Evolutionary conservation across 2,888 invertebrate species (phyloP).

Genomic region (Holacanthella duospinosa): DNA sequence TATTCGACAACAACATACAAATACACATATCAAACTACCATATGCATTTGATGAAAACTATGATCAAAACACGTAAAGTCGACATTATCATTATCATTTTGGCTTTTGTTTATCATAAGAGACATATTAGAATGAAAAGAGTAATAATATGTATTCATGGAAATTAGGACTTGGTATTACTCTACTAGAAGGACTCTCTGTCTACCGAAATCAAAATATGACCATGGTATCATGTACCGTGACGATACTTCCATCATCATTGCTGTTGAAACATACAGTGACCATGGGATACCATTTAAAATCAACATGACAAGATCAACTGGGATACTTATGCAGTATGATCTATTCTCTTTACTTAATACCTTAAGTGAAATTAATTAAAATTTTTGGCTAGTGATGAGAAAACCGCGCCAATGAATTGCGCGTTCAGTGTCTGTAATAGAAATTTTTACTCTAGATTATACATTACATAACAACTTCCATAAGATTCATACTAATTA

Average conservation of each 20-base stretch:
- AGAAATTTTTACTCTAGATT: too few relatives aligned
- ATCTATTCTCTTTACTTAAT: background rate
- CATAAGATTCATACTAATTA: too few relatives aligned
- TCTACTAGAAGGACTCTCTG: background rate
- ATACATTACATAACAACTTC: too few relatives aligned
- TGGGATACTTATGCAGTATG: background rate
- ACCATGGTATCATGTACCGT: background rate
- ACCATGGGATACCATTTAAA: background rate
- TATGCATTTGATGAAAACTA: background rate
- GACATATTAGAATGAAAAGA: background rate
- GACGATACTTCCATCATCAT: background rate
- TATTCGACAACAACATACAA: background rate
- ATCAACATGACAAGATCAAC: background rate
- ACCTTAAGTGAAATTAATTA: background rate
- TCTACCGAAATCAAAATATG: background rate
- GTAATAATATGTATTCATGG: background rate
- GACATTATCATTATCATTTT: background rate
- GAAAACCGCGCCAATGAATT: too few relatives aligned
- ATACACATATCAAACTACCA: background rate
- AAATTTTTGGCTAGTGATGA: too few relatives aligned
- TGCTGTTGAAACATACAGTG: background rate
- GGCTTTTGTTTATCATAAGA: background rate
- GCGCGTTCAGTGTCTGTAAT: too few relatives aligned
- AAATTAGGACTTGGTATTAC: conserved; percentile 7
- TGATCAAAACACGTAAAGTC: background rate